A percentile compares a stretch with the other conserved stretches of the same genome.
phyloP scores from a whole-genome alignment of 2,797 vertebrate species.

The Aplochiton taeniatus region DNA sequence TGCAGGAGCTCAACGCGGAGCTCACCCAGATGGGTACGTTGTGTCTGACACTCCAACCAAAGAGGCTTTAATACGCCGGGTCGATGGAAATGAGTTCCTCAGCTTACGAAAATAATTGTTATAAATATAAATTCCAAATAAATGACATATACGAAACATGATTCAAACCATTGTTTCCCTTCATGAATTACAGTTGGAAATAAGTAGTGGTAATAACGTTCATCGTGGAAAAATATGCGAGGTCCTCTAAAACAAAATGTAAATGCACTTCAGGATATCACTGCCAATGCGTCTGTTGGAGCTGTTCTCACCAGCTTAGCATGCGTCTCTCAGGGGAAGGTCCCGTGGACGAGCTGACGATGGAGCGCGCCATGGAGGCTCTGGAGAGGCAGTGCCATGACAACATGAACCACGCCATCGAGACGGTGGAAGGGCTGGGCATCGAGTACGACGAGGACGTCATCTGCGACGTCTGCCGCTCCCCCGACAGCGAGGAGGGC shows the following conservation, averaged over 20 bases:
- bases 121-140: too few relatives aligned
- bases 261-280: constrained; percentile 1
- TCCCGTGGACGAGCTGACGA: constrained; percentile 87
- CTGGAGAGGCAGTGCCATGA: constrained; percentile 93
- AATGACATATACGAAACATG: too few relatives aligned
- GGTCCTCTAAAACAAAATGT: too few relatives aligned
- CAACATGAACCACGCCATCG: constrained; percentile 97
- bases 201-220: too few relatives aligned
- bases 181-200: too few relatives aligned
- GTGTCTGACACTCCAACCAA: too few relatives aligned
- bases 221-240: too few relatives aligned
- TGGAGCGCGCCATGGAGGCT: constrained; percentile 93
- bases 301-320: background rate
- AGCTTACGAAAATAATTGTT: too few relatives aligned
- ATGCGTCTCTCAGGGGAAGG: constrained; percentile 76
- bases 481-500: constrained; percentile 96
- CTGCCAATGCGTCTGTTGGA: background rate
- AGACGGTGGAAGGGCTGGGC: constrained; percentile 95
- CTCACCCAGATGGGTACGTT: constrained; percentile 88
- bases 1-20: constrained; percentile 86
- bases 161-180: too few relatives aligned
- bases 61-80: too few relatives aligned
- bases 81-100: too few relatives aligned
- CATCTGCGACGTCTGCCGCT: constrained; percentile 96
- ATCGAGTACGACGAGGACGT: constrained; percentile 98